Conservation (phyloP, 2,888 invertebrate genomes). For the Zeuzera pyrina region DNA sequence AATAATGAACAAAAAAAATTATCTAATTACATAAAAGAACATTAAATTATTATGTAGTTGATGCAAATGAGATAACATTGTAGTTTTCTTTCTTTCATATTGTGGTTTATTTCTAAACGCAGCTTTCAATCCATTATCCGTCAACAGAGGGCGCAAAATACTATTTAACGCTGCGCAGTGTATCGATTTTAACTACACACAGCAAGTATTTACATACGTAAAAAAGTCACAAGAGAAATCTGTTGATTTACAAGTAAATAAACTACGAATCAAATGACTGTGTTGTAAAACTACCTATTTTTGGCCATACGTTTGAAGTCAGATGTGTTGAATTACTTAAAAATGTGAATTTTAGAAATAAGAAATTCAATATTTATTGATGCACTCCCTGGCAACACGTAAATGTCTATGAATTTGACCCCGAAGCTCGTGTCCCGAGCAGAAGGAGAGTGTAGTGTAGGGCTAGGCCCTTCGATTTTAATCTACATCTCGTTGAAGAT, state of each 20-base stretch:
- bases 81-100: no score
- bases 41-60: no score
- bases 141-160: conserved; percentile 45
- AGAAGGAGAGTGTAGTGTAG: conserved; percentile 66
- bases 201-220: conserved; percentile 42
- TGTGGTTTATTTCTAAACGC: no score
- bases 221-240: no score
- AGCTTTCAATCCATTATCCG: no score
- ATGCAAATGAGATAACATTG: no score
- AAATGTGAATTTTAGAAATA: background rate
- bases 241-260: no score
- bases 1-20: no score
- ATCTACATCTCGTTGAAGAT: conserved; percentile 58
- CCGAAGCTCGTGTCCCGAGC: conserved; percentile 71
- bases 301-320: background rate
- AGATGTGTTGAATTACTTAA: background rate
- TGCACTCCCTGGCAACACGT: conserved; percentile 47
- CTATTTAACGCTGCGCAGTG: conserved; percentile 56
- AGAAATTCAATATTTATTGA: background rate
- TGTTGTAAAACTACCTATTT: no score
- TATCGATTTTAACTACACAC: conserved; percentile 55
- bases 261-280: no score
- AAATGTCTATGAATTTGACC: conserved; percentile 72
- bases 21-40: no score
- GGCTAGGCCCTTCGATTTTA: conserved; percentile 68